Evolutionary conservation across 2,888 invertebrate genomes (phyloP).

Genomic region (Aphodius granarius): DNA sequence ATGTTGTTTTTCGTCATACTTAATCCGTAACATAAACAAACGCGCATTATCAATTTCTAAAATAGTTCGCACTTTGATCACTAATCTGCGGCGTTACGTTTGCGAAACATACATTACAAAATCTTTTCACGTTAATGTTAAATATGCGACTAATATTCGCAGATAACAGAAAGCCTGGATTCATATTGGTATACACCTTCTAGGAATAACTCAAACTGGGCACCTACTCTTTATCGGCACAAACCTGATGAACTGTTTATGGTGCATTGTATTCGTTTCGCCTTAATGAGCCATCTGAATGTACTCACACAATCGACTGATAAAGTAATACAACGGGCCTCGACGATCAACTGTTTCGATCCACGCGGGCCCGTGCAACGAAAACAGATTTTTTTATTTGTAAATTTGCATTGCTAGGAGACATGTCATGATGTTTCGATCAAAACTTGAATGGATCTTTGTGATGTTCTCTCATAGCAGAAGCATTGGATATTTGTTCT

Average conservation of each 20-base stretch:
- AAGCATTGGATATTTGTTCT: too few relatives aligned
- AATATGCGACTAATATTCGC: neutral
- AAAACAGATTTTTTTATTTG: neutral
- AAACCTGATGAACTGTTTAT: neutral
- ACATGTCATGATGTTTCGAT: neutral
- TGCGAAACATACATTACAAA: neutral
- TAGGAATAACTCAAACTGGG: neutral
- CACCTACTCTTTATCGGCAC: neutral
- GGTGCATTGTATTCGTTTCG: neutral
- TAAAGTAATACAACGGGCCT: neutral
- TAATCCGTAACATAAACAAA: neutral
- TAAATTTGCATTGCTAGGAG: neutral
- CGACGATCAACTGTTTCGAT: neutral
- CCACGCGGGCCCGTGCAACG: neutral
- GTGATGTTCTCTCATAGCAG: too few relatives aligned
- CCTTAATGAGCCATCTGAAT: conserved; percentile 1
- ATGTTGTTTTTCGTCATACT: too few relatives aligned
- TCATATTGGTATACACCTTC: neutral
- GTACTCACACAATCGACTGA: neutral
- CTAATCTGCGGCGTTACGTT: neutral
- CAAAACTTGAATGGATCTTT: too few relatives aligned
- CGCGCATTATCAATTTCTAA: neutral
- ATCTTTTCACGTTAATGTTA: neutral
- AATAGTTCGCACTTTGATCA: neutral
- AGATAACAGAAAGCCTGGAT: neutral